These are phyloP conservation scores for Acomys russatus DNA, from an alignment of 2,797 vertebrate species.

Conservation along the genomic window DNA sequence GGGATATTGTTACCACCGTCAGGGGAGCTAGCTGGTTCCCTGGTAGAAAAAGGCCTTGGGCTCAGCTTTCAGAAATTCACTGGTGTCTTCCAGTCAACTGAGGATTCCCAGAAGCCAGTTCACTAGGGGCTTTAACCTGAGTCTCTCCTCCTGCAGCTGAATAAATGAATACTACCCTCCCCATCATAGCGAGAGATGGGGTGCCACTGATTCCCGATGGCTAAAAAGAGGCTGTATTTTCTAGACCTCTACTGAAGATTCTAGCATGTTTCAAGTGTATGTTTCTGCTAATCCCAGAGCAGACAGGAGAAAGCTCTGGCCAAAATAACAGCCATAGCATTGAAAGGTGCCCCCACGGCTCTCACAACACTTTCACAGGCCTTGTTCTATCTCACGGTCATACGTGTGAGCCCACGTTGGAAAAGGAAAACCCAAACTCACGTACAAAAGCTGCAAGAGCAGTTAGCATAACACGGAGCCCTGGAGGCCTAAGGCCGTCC, in stretches of 20 bases:
- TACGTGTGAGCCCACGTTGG: background rate
- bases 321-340: background rate
- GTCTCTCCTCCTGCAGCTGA: background rate
- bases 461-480: background rate
- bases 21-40: background rate
- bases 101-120: background rate
- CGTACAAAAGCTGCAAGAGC: fast-evolving
- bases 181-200: background rate
- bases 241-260: background rate
- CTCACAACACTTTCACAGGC: fast-evolving
- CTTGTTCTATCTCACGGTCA: background rate
- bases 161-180: background rate
- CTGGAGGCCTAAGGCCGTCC: background rate
- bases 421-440: background rate
- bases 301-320: background rate
- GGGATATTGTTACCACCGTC: too few relatives aligned
- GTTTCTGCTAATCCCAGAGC: background rate
- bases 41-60: background rate
- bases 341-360: fast-evolving
- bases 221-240: background rate
- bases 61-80: background rate
- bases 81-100: background rate
- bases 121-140: background rate
- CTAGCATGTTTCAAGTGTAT: background rate
- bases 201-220: background rate